Percentiles rank a stretch among this genome's conserved stretches.
phyloP scores from a whole-genome alignment of 2,797 vertebrate genomes.

The Myotis myotis region DNA sequence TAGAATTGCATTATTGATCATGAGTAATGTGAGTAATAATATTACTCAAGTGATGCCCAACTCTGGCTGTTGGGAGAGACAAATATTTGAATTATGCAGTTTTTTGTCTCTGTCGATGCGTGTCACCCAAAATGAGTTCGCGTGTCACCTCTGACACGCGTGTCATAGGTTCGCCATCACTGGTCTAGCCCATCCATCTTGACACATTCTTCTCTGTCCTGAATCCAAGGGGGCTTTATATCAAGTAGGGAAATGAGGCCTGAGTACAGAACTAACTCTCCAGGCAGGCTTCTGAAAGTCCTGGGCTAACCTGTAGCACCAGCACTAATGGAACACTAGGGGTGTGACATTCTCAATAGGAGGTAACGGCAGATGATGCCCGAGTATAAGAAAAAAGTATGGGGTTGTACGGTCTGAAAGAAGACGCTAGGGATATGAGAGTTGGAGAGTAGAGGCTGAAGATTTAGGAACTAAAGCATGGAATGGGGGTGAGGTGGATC shows the following conservation, averaged over 20 bases:
- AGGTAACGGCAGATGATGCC: neutral
- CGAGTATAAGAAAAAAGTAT: neutral
- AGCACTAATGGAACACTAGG: neutral
- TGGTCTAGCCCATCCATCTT: neutral
- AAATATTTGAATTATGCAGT: no score
- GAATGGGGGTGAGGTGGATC: neutral
- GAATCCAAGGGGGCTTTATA: neutral
- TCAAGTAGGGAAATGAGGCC: neutral
- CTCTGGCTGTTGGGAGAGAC: no score
- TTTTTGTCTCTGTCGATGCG: no score
- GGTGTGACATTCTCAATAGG: neutral
- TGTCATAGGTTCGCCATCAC: no score
- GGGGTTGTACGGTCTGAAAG: neutral
- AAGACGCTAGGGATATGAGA: neutral
- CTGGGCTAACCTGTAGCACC: neutral
- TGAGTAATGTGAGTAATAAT: no score
- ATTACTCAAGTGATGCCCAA: no score
- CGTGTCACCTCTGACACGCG: no score
- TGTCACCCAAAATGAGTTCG: no score
- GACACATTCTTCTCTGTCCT: neutral
- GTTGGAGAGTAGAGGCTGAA: neutral
- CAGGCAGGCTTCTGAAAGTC: neutral
- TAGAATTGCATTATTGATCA: no score
- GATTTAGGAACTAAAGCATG: neutral
- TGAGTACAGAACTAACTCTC: neutral